Evolutionary conservation across 1,140 invertebrate species (phyloP).

Genomic region (Oscheius sp.): DNA sequence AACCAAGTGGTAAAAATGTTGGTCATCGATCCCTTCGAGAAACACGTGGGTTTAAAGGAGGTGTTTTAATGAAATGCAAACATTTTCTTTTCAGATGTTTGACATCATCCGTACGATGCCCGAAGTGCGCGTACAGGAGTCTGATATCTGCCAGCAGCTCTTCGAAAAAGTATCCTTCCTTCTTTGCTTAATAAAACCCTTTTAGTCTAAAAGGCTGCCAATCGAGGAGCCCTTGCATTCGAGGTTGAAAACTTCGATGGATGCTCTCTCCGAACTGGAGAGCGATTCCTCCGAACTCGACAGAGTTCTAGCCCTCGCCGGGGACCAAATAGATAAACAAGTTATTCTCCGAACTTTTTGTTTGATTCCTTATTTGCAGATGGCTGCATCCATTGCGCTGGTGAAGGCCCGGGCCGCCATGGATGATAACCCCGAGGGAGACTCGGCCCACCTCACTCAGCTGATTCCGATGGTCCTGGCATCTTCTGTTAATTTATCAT

Average conservation of each 20-base stretch:
- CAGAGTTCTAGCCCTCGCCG: not conserved
- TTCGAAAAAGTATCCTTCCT: not conserved
- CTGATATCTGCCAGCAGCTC: not conserved
- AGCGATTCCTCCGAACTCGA: not conserved
- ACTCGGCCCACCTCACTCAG: slow-evolving; percentile 29
- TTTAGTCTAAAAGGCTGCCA: not conserved
- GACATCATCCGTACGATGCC: slow-evolving; percentile 19
- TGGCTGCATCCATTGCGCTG: slow-evolving; percentile 34
- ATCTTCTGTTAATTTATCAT: slow-evolving; percentile 3
- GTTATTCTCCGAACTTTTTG: not conserved
- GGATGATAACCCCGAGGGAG: slow-evolving; percentile 25
- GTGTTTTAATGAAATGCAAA: not conserved
- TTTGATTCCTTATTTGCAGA: slow-evolving; percentile 13
- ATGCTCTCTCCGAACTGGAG: not conserved
- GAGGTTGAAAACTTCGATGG: not conserved
- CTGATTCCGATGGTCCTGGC: slow-evolving; percentile 35
- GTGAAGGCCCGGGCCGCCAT: slow-evolving; percentile 31
- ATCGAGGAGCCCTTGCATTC: not conserved
- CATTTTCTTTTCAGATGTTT: slow-evolving; percentile 11
- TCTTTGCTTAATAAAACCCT: not conserved
- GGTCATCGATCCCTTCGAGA: slow-evolving; percentile 54
- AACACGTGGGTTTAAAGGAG: slow-evolving; percentile 40
- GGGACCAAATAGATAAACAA: slow-evolving; percentile 10
- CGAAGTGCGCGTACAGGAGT: slow-evolving; percentile 6
- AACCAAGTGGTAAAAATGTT: slow-evolving; percentile 45